phyloP scores from a whole-genome alignment of 2,797 vertebrate genomes.

The Spatula versicolor region DNA sequence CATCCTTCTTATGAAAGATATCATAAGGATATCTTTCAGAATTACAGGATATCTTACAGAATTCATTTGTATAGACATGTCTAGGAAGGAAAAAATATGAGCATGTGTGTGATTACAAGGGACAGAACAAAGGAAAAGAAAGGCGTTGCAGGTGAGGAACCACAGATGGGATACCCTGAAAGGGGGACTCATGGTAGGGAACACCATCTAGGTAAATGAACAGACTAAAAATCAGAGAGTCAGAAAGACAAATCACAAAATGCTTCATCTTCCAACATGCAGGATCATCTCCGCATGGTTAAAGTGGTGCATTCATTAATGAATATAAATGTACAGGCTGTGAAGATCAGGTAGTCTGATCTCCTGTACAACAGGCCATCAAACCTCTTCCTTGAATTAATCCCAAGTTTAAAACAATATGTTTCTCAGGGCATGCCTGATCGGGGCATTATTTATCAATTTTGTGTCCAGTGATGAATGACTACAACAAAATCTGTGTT shows the following conservation, averaged over 20 bases:
- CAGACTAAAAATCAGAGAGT: not conserved
- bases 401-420: not conserved
- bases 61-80: not conserved
- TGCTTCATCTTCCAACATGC: not conserved
- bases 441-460: not conserved
- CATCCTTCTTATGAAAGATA: not conserved
- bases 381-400: not conserved
- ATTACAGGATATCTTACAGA: not conserved
- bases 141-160: not conserved
- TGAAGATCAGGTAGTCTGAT: not conserved
- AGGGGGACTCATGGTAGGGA: not conserved
- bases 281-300: not conserved
- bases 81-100: not conserved
- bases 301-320: not conserved
- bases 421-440: not conserved
- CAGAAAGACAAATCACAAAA: not conserved
- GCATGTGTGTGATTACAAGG: not conserved
- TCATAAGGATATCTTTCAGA: too few relatives aligned
- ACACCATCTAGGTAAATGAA: not conserved
- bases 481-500: not conserved
- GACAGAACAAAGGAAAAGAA: not conserved
- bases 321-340: not conserved
- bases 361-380: not conserved
- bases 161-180: not conserved
- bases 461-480: not conserved